phyloP scores from a whole-genome alignment of 35 echinoderm and acorn worm genomes.

The Lytechinus pictus region DNA sequence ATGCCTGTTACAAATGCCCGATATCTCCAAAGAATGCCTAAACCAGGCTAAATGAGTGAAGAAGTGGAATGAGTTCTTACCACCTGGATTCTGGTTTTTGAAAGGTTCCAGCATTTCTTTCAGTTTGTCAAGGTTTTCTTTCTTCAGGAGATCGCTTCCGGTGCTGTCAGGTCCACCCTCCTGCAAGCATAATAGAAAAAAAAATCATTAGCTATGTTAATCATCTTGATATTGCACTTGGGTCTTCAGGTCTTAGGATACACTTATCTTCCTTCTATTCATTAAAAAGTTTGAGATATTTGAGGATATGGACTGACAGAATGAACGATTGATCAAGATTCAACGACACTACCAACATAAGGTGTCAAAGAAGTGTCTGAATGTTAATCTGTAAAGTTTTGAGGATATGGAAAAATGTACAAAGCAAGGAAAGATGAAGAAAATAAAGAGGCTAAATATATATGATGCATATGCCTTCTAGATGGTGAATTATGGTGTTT shows the following conservation, averaged over 20 bases:
- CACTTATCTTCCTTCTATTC: not conserved
- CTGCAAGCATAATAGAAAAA: not conserved
- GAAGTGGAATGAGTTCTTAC: not conserved
- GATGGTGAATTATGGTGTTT: no score
- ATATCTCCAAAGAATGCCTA: not conserved
- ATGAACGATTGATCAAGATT: no score
- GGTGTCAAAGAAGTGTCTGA: no score
- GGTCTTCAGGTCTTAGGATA: not conserved
- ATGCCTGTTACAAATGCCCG: no score
- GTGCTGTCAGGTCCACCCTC: conserved; percentile 51
- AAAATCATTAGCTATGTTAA: not conserved
- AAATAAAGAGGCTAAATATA: no score
- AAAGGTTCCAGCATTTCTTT: conserved; percentile 92
- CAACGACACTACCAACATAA: no score
- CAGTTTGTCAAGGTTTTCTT: conserved; percentile 87
- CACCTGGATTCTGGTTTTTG: conserved; percentile 70
- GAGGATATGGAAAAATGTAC: no score
- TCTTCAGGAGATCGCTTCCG: not conserved
- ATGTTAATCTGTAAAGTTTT: no score
- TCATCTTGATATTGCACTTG: not conserved
- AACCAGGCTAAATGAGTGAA: not conserved
- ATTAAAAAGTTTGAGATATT: not conserved
- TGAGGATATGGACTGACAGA: no score
- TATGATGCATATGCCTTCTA: no score
- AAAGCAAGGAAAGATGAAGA: no score